These are phyloP conservation scores for Enteromius viviparus DNA, from an alignment of 2,797 vertebrate species.

Conservation along the genomic window DNA sequence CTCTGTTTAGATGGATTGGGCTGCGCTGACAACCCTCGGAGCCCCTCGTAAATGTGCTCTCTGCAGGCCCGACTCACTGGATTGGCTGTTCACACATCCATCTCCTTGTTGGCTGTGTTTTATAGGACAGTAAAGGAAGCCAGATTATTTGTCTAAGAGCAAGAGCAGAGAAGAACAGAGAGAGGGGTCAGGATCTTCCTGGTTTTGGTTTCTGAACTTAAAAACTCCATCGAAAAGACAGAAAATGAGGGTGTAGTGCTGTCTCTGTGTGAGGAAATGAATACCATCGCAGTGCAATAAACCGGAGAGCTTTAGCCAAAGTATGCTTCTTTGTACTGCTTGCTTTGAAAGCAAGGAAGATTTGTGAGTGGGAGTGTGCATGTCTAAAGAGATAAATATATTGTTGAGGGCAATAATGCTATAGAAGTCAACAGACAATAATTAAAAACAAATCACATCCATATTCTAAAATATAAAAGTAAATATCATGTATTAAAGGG, in stretches of 20 bases:
- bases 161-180: conserved; percentile 38
- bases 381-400: conserved; percentile 36
- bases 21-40: conserved; percentile 71
- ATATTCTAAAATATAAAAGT: conserved; percentile 19
- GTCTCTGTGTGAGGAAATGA: conserved; percentile 34
- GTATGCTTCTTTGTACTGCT: conserved; percentile 43
- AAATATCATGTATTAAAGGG: conserved; percentile 2
- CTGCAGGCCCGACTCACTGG: conserved; percentile 63
- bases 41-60: conserved; percentile 72
- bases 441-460: conserved; percentile 11
- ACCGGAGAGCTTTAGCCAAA: conserved; percentile 31
- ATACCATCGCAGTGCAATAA: conserved; percentile 40
- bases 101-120: conserved; percentile 59
- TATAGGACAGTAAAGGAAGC: conserved; percentile 61
- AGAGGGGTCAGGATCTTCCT: conserved; percentile 41
- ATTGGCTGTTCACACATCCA: conserved; percentile 57
- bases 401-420: not conserved
- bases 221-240: conserved; percentile 53
- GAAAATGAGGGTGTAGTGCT: conserved; percentile 49
- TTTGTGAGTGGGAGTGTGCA: conserved; percentile 31
- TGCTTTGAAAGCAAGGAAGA: conserved; percentile 32
- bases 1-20: conserved; percentile 54
- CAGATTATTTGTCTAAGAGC: conserved; percentile 55
- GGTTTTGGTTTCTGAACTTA: conserved; percentile 55
- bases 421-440: not conserved